phyloP scores from a whole-genome alignment of 2,888 invertebrate species.

The Ophion ellenae region DNA sequence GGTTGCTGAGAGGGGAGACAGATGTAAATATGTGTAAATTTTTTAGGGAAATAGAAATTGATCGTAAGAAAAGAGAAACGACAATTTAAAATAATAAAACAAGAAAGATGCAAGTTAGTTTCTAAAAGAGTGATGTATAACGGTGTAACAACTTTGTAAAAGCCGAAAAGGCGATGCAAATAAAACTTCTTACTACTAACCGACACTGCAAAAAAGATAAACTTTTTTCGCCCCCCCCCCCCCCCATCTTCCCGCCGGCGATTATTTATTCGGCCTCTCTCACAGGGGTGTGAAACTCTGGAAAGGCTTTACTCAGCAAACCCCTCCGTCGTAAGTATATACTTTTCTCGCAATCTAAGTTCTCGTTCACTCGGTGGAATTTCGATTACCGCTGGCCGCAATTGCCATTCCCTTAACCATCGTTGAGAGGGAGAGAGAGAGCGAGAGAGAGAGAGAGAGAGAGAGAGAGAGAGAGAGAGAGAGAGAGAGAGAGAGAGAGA shows the following conservation, averaged over 20 bases:
- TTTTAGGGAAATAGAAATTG: too few relatives aligned
- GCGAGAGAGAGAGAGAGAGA: slow-evolving; percentile 21
- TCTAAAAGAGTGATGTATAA: too few relatives aligned
- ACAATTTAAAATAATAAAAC: too few relatives aligned
- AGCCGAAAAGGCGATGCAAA: too few relatives aligned
- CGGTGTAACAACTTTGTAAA: too few relatives aligned
- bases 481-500: slow-evolving; percentile 27
- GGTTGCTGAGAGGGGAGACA: too few relatives aligned
- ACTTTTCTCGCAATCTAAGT: slow-evolving; percentile 54
- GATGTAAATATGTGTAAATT: too few relatives aligned
- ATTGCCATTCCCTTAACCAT: slow-evolving; percentile 49
- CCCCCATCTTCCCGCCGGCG: background rate
- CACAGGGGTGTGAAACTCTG: slow-evolving; percentile 13
- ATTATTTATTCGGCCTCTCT: background rate
- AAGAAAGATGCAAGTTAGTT: too few relatives aligned
- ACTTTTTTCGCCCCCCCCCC: background rate
- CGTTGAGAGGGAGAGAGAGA: slow-evolving; percentile 30
- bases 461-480: slow-evolving; percentile 25
- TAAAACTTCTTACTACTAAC: too few relatives aligned
- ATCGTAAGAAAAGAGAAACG: too few relatives aligned
- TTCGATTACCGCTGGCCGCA: slow-evolving; percentile 58
- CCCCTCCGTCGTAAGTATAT: background rate
- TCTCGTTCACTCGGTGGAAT: slow-evolving; percentile 58
- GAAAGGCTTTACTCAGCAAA: background rate
- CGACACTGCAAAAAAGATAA: background rate